phyloP scores from a whole-genome alignment of 2,113 vertebrate species.

The Trichomycterus rosablanca region DNA sequence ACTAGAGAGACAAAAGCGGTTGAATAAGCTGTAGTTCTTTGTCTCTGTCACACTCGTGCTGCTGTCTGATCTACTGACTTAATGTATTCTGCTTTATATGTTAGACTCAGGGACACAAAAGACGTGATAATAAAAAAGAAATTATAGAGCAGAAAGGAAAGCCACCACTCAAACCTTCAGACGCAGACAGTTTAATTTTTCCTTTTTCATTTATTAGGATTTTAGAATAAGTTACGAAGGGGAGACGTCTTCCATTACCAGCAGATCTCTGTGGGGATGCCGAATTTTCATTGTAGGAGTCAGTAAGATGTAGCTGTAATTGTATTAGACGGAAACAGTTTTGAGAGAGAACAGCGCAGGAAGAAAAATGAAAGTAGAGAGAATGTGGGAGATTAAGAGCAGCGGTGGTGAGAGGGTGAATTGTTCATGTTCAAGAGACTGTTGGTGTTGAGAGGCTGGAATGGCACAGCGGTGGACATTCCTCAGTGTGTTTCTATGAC shows the following conservation, averaged over 20 bases:
- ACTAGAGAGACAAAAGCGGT: too few species aligned
- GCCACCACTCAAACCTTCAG: background rate
- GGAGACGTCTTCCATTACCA: background rate
- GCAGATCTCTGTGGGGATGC: background rate
- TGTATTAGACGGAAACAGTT: background rate
- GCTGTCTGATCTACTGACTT: background rate
- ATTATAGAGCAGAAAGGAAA: background rate
- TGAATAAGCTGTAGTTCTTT: background rate
- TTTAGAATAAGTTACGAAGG: background rate
- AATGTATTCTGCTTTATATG: background rate
- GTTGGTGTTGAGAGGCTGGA: slow-evolving; percentile 20
- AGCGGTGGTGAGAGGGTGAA: background rate
- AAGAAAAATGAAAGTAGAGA: slow-evolving; percentile 5
- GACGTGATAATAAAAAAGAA: background rate
- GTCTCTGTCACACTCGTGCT: slow-evolving; percentile 17
- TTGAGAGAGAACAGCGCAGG: background rate
- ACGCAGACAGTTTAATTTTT: background rate
- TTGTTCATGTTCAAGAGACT: slow-evolving; percentile 28
- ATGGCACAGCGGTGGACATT: slow-evolving; percentile 53
- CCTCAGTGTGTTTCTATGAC: slow-evolving; percentile 62
- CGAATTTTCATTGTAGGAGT: background rate
- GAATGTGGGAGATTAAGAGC: slow-evolving; percentile 8
- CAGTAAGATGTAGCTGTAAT: background rate
- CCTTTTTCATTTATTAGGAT: background rate
- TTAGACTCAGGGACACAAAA: background rate